A percentile compares a stretch with the other conserved stretches of the same genome.
phyloP scores from a whole-genome alignment of 1,140 invertebrate genomes.

The Leptinotarsa defecta region DNA sequence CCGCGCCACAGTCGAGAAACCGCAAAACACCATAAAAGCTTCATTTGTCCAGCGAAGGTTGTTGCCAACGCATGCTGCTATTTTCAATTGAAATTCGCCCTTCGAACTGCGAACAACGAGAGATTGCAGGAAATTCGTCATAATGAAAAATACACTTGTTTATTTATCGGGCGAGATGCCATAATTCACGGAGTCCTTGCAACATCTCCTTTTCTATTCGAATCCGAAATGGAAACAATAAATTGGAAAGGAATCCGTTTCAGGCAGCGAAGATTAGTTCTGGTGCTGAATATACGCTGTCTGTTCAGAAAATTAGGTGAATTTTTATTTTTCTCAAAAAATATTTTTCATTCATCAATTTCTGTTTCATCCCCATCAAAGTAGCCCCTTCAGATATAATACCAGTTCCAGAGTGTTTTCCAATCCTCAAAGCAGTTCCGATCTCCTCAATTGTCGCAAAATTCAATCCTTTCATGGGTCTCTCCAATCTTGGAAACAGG shows the following conservation, averaged over 20 bases:
- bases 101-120: slow-evolving; percentile 6
- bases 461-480: too few relatives aligned
- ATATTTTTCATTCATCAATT: too few relatives aligned
- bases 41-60: not conserved
- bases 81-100: not conserved
- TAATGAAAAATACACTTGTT: slow-evolving; percentile 9
- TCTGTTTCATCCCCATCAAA: too few relatives aligned
- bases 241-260: not conserved
- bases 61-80: not conserved
- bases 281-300: not conserved
- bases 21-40: not conserved
- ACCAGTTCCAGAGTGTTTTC: too few relatives aligned
- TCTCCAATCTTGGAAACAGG: too few relatives aligned
- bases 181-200: not conserved
- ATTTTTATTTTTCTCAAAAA: too few relatives aligned
- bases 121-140: not conserved
- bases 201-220: not conserved
- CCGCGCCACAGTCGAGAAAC: not conserved
- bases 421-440: too few relatives aligned
- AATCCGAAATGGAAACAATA: slow-evolving; percentile 3
- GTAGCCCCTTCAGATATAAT: too few relatives aligned
- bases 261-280: not conserved
- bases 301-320: too few relatives aligned
- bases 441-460: too few relatives aligned
- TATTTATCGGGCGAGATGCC: not conserved